phyloP scores from a whole-genome alignment of 2,113 vertebrate species.

The Pelmatolapia mariae region DNA sequence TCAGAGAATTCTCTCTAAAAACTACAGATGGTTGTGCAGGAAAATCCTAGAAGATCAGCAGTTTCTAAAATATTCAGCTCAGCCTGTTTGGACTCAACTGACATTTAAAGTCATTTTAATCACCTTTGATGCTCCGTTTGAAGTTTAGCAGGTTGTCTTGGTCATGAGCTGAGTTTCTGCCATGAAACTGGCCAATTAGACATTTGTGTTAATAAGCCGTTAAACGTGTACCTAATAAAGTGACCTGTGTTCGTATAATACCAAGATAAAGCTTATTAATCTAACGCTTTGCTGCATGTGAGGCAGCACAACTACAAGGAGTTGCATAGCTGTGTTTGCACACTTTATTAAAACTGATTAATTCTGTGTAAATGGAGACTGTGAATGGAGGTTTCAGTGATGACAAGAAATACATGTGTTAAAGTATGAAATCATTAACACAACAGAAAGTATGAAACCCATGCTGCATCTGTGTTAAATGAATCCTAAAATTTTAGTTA shows the following conservation, averaged over 20 bases:
- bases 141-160: neutral
- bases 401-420: neutral
- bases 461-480: neutral
- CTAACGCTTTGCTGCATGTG: neutral
- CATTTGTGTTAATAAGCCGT: neutral
- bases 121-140: neutral
- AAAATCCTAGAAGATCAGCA: neutral
- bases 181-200: accelerated
- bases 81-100: neutral
- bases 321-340: neutral
- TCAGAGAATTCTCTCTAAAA: neutral
- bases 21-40: neutral
- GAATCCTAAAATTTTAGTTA: accelerated
- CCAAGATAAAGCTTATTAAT: neutral
- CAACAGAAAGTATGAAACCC: neutral
- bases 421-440: neutral
- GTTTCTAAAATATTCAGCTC: neutral
- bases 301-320: neutral
- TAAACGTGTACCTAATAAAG: neutral
- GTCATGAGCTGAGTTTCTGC: neutral
- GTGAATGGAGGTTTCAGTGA: neutral
- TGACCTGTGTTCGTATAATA: accelerated
- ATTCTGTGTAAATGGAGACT: neutral
- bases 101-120: neutral
- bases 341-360: slow-evolving; percentile 19